These are phyloP conservation scores for Eupithecia vulgata DNA, from an alignment of 2,888 invertebrate genomes.

Conservation along the genomic window DNA sequence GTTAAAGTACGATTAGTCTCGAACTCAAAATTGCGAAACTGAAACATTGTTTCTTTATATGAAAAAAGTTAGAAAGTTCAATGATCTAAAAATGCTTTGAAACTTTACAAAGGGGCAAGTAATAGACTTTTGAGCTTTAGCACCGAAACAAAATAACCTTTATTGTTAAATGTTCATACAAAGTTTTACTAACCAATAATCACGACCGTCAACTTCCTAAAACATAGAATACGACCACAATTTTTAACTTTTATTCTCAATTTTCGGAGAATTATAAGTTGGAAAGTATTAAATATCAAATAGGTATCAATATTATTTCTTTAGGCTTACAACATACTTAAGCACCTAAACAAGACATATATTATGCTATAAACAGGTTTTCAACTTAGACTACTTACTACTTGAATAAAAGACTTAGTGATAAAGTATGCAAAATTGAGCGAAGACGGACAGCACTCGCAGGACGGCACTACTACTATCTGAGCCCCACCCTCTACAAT, in stretches of 20 bases:
- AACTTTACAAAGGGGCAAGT: neutral
- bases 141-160: neutral
- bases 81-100: constrained; percentile 12
- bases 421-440: too few relatives aligned
- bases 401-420: too few relatives aligned
- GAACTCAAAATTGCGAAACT: constrained; percentile 1
- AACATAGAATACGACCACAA: neutral
- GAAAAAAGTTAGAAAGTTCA: constrained; percentile 12
- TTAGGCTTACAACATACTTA: too few relatives aligned
- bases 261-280: neutral
- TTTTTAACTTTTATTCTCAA: neutral
- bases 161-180: neutral
- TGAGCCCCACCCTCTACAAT: too few relatives aligned
- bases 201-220: neutral
- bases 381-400: too few relatives aligned
- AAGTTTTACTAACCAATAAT: constrained; percentile 1
- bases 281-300: neutral
- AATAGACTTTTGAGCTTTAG: neutral
- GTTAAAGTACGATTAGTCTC: neutral
- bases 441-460: too few relatives aligned
- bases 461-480: too few relatives aligned
- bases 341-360: too few relatives aligned
- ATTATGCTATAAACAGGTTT: too few relatives aligned
- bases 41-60: neutral
- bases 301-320: too few relatives aligned